Evolutionary conservation across 2,113 vertebrate species (phyloP), one percentile per base, ranked within the genome.

Genomic region (Seriola dumerili): DNA sequence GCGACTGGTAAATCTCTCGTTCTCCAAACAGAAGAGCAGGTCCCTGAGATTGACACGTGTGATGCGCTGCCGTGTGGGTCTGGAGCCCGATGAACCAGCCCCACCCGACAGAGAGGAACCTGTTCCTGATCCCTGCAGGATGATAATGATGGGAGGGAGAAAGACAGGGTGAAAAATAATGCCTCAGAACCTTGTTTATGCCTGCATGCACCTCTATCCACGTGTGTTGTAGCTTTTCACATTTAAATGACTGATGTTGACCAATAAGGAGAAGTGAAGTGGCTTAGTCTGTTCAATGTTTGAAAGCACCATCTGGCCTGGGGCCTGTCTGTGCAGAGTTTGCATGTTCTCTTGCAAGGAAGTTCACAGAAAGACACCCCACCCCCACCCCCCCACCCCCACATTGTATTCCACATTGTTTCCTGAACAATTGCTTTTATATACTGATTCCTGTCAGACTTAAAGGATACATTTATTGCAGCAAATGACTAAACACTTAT

Each of bases 1-100:
- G 96, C 94, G 97, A 95, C 96, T 98, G 96, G 96, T 97, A 91
- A 95, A 96, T 86, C 96, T 96, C 95, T 99, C 98, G 25, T 97
- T 97, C 95, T 99, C 98, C 96, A 99, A 95, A 94, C 98, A 99
- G 96, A 98, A 98, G 94, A 99, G 99, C 95, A 99, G 96, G 97
- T 99, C 98, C 98, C 97, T 99, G 98, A 99, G 98, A 97, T 99
- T 99, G 95, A 99, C 97, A 66, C 98, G 97, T 58, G 98, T 99
- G 96, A 99, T 98, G 94, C 98, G 97, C 90, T 99, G 98, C 72
- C 97, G 95, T 57, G 96, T 96, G 94, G 97, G 97, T 85, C 98
- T 96, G 94, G 97, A 96, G 74, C 96, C 91, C 66, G 97, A 96
- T 3, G 96, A 92, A 73, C 95, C 96, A 13, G 97, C 96, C 86